Base-by-base conservation (phyloP, 2,113 vertebrate species). In the Turdus rufiventris region DNA sequence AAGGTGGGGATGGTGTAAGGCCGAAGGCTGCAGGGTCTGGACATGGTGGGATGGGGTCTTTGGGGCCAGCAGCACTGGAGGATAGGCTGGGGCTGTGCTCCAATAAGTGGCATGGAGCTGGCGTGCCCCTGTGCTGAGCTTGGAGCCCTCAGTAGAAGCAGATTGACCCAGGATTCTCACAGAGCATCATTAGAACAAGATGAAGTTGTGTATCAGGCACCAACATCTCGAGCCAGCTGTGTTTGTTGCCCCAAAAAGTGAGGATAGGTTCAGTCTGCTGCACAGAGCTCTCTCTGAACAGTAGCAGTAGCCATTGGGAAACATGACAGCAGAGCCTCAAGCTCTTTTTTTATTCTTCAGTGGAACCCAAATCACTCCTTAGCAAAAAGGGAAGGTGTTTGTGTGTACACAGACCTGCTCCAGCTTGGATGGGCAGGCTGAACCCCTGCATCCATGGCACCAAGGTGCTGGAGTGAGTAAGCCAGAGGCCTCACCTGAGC, bases 61-160 rank as follows among this genome's bases (percentile, higher is more conserved):
- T 0, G 6, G 71, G 34, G 12, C 18, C 45, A 26, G 68, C 25
- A 79, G 29, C 1, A 0, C 61, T 31, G 23, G 1, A 2, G 48
- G 33, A 20, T 19, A 19, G 62, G 6, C 40, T 20, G 43, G 25
- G 45, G 75, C 66, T 40, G 33, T 2, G 8, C 48, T 28, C 10
- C 28, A 3, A 2, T 1, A 3, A 4, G 54, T 13, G 50, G 26
- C 19, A 17, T 3, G 1, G 38, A 72, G 20, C 13, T 36, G 58
- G 26, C 0, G 0, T 1, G 0, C 1, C 9, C 16, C 62, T 43
- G 28, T 0, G 12, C 2, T 1, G 14, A 87, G 36, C 18, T 56
- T 2, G 8, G 40, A 15, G 31, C 45, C 3, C 0, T 16, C 60
- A 6, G 17, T 0, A 40, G 42, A 8, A 71, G 40, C 11, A 31